phyloP scores from a whole-genome alignment of 2,888 invertebrate genomes.

The Mythimna ferrago region DNA sequence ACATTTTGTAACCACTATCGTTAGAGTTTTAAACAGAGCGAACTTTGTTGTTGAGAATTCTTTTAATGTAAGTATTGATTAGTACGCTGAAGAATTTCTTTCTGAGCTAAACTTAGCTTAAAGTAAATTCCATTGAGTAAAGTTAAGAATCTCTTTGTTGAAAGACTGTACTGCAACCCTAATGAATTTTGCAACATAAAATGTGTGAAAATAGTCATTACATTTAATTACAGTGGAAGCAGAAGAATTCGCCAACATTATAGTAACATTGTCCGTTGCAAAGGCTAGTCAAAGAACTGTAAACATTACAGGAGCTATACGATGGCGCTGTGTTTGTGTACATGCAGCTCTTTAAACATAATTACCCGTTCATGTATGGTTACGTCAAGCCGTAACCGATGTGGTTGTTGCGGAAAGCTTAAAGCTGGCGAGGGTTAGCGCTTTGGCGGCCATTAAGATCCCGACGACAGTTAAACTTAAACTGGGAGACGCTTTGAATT shows the following conservation, averaged over 20 bases:
- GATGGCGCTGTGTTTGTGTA: slow-evolving; percentile 10
- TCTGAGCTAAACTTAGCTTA: slow-evolving; percentile 13
- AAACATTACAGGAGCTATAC: neutral
- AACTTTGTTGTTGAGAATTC: slow-evolving; percentile 52
- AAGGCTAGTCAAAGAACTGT: neutral
- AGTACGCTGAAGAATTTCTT: slow-evolving; percentile 32
- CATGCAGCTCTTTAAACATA: slow-evolving; percentile 28
- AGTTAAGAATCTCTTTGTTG: slow-evolving; percentile 13
- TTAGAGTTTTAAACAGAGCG: slow-evolving; percentile 48
- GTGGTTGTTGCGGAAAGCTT: slow-evolving; percentile 77
- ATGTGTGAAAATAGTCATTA: neutral
- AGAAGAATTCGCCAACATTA: neutral
- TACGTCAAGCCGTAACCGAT: slow-evolving; percentile 70
- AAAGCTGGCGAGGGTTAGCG: slow-evolving; percentile 78
- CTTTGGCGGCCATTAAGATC: slow-evolving; percentile 77
- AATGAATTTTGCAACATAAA: neutral
- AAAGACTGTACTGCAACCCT: neutral
- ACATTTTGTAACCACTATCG: slow-evolving; percentile 54
- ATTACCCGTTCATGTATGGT: slow-evolving; percentile 41
- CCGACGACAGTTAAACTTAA: slow-evolving; percentile 76
- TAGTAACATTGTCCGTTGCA: slow-evolving; percentile 1
- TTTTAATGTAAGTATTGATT: slow-evolving; percentile 43
- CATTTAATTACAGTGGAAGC: neutral
- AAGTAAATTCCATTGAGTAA: slow-evolving; percentile 4
- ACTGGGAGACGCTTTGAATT: slow-evolving; percentile 74